Conservation (phyloP, 2,888 invertebrate species). For the Epirrhoe tristata region DNA sequence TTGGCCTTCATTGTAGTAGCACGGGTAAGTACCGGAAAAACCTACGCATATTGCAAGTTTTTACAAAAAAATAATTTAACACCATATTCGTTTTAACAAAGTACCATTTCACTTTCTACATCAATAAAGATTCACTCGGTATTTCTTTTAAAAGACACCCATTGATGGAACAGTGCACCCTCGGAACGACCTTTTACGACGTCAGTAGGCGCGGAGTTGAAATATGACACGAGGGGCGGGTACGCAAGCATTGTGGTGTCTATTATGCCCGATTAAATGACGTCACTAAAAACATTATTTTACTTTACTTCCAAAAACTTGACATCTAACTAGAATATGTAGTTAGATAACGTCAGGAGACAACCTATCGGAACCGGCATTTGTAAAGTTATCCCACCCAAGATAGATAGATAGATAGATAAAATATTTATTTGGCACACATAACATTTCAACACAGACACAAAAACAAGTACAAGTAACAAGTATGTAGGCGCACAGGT, state of each 20-base stretch:
- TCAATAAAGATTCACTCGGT: slow-evolving; percentile 34
- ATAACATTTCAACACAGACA: too few relatives aligned
- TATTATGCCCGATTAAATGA: slow-evolving; percentile 52
- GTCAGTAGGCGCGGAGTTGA: slow-evolving; percentile 61
- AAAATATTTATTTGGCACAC: too few relatives aligned
- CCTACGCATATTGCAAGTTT: too few relatives aligned
- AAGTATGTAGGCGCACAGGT: too few relatives aligned
- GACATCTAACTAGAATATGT: too few relatives aligned
- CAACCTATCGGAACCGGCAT: too few relatives aligned
- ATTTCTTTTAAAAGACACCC: slow-evolving; percentile 50
- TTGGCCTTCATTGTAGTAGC: too few relatives aligned
- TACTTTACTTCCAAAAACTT: slow-evolving; percentile 61
- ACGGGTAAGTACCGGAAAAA: too few relatives aligned
- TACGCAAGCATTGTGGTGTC: slow-evolving; percentile 56
- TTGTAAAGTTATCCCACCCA: too few relatives aligned
- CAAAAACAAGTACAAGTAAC: too few relatives aligned
- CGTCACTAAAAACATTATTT: slow-evolving; percentile 73
- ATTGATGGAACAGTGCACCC: slow-evolving; percentile 62
- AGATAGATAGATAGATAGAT: too few relatives aligned
- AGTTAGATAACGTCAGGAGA: too few relatives aligned
- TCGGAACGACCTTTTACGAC: slow-evolving; percentile 65
- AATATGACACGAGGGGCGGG: slow-evolving; percentile 67
- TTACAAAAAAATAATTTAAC: neutral
- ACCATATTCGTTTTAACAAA: neutral
- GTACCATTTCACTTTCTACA: neutral